Evolutionary conservation across 2,888 invertebrate genomes (phyloP).

Genomic region (Pantelozetes paolii): DNA sequence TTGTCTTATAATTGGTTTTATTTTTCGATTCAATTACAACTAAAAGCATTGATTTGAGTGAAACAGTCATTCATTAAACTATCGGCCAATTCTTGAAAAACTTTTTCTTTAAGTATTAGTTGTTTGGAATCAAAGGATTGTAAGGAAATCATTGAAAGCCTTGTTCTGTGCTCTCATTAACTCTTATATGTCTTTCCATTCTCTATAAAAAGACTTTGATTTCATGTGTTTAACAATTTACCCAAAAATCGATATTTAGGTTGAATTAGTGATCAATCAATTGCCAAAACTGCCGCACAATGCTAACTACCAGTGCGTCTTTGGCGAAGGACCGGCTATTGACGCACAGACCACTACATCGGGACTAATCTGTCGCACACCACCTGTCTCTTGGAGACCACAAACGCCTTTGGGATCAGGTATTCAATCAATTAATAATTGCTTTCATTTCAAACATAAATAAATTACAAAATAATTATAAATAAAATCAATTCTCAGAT

Average conservation of each 20-base stretch:
- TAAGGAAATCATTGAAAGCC: too few species aligned
- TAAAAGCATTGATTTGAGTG: too few species aligned
- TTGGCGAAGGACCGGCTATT: slow-evolving; percentile 79
- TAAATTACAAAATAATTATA: too few species aligned
- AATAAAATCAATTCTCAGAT: too few species aligned
- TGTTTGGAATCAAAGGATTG: too few species aligned
- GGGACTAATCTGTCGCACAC: slow-evolving; percentile 76
- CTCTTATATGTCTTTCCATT: neutral
- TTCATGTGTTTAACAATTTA: slow-evolving; percentile 26
- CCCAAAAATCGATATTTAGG: slow-evolving; percentile 49
- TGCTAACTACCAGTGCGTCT: slow-evolving; percentile 87
- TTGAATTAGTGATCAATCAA: slow-evolving; percentile 80
- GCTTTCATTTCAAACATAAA: neutral
- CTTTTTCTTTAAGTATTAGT: too few species aligned
- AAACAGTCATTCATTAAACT: too few species aligned
- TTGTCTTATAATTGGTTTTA: too few species aligned
- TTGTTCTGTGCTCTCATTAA: neutral
- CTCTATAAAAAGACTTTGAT: too few species aligned
- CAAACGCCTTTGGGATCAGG: slow-evolving; percentile 47
- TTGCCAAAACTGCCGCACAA: slow-evolving; percentile 80
- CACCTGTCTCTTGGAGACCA: slow-evolving; percentile 58
- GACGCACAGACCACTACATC: slow-evolving; percentile 78
- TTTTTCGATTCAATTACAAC: too few species aligned
- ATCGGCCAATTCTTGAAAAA: too few species aligned
- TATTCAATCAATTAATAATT: slow-evolving; percentile 38